Evolutionary conservation across 2,113 vertebrate genomes (phyloP), one percentile per base, ranked within the genome.

Genomic region (Rattus rattus): DNA sequence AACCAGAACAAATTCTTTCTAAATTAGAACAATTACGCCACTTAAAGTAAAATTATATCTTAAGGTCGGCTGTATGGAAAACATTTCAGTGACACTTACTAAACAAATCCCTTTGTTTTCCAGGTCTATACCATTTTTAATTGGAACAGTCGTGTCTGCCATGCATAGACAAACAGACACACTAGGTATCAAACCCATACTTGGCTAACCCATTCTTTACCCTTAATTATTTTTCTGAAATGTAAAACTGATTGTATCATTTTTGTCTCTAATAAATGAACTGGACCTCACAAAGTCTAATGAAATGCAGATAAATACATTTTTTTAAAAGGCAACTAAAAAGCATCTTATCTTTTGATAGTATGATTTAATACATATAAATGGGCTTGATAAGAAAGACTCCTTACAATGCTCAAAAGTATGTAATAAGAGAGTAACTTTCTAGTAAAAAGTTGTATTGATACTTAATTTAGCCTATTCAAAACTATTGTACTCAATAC

Each of bases 281-380:
- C 0, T 76, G 75, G 43, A n/a, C 69, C 47, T 86, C 86, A 70
- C 6, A 92, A 43, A 94, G 39, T 13, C 59, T 81, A 80, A 88
- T 80, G 91, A 92, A 93, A 63, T 16, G 2, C 93, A 88, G 39
- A 83, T 33, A 97, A 77, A 24, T 81, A 59, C 4, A 19, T 43
- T 47, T 65, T 85, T 63, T 93, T 26, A 93, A 95, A 84, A 96
- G 30, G 7, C 59, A 54, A 93, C 85, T 17, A 33, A 90, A 96
- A 94, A 80, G 70, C 12, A 93, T 63, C 7, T 81, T 97, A 77
- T 56, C 76, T 90, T n/a, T 93, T 88, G 91, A 96, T 9, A 90
- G 65, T 73, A 92, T 81, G 19, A 95, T 56, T 92, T 91, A 91
- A 92, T 24, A 90, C 56, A 63, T 26, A 63, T 5, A 92, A 88